These are phyloP conservation scores for Melanotaenia boesemani DNA, from an alignment of 2,797 vertebrate genomes.

Conservation along the genomic window DNA sequence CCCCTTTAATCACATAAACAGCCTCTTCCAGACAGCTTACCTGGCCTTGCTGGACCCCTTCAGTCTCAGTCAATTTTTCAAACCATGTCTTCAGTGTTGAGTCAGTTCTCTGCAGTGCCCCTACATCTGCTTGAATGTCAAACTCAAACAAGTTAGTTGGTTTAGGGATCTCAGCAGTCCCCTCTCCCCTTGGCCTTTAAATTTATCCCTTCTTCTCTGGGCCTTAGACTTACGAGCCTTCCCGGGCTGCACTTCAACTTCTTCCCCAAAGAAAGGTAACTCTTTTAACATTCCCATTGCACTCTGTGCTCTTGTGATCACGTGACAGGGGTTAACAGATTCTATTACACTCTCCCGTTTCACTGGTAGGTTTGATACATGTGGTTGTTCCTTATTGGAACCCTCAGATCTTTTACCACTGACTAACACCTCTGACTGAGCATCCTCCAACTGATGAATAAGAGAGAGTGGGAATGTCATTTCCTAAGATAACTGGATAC, in stretches of 20 bases:
- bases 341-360: not conserved
- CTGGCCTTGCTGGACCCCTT: not conserved
- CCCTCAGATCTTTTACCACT: too few species aligned
- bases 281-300: not conserved
- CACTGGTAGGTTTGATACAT: too few species aligned
- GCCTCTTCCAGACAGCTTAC: not conserved
- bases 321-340: not conserved
- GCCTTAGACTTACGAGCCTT: slow-evolving; percentile 1
- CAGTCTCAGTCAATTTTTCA: slow-evolving; percentile 5
- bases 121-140: not conserved
- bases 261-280: slow-evolving; percentile 4
- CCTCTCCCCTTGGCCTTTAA: not conserved
- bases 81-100: not conserved
- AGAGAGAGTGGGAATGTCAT: slow-evolving; percentile 28
- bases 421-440: not conserved
- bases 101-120: not conserved
- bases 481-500: slow-evolving; percentile 19
- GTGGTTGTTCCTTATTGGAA: too few species aligned
- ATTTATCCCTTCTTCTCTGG: too few species aligned
- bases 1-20: not conserved
- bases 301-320: slow-evolving; percentile 18
- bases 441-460: not conserved
- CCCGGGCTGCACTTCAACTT: not conserved
- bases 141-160: not conserved
- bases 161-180: not conserved